These are phyloP conservation scores for Halyomorpha halys DNA, from an alignment of 1,140 invertebrate genomes.

Conservation along the genomic window DNA sequence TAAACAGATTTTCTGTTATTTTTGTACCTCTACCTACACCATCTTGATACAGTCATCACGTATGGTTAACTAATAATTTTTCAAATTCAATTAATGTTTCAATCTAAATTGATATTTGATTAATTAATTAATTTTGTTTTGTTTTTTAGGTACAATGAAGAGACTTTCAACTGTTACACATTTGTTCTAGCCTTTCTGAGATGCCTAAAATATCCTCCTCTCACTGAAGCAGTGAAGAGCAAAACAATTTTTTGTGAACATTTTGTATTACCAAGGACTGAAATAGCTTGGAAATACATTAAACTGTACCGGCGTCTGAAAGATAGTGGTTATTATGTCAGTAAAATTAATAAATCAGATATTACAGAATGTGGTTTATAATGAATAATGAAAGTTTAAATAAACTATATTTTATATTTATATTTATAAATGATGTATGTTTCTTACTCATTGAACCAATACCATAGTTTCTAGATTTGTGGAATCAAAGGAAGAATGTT, in stretches of 20 bases:
- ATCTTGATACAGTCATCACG: no score
- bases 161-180: slow-evolving; percentile 64
- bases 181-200: slow-evolving; percentile 65
- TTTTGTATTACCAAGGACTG: slow-evolving; percentile 62
- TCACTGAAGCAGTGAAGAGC: slow-evolving; percentile 51
- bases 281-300: slow-evolving; percentile 68
- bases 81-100: no score
- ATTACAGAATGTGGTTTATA: background rate
- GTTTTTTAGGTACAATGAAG: slow-evolving; percentile 53
- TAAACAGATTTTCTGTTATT: no score
- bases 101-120: no score
- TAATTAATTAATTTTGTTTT: slow-evolving; percentile 6
- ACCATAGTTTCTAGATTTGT: no score
- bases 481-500: no score
- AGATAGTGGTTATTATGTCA: slow-evolving; percentile 31
- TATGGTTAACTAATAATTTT: no score
- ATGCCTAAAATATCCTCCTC: slow-evolving; percentile 48
- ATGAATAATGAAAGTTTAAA: no score
- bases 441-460: no score
- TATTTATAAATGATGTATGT: no score
- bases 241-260: slow-evolving; percentile 59
- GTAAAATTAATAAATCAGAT: background rate
- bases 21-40: no score
- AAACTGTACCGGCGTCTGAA: slow-evolving; percentile 57
- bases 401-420: no score